These are phyloP conservation scores for Regulus satrapa DNA, from an alignment of 2,113 vertebrate species.

Conservation along the genomic window DNA sequence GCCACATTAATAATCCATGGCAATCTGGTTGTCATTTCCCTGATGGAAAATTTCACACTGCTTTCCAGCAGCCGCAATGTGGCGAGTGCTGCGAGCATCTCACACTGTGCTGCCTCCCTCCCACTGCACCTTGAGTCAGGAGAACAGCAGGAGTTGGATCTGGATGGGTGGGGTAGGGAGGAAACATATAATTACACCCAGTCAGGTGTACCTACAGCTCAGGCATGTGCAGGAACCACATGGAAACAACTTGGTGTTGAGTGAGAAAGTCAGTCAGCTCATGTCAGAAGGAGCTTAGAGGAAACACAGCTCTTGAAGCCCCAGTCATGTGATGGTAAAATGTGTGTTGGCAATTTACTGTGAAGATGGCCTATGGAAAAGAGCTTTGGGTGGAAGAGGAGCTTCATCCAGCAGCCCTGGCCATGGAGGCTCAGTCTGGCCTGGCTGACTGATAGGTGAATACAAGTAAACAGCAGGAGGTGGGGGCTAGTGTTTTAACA, in stretches of 20 bases:
- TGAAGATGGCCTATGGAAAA: not conserved
- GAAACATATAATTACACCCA: not conserved
- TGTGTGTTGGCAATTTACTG: not conserved
- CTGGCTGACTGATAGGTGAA: not conserved
- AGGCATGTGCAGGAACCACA: not conserved
- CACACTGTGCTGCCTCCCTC: not conserved
- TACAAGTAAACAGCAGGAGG: not conserved
- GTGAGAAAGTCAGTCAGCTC: not conserved
- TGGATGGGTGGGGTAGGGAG: not conserved
- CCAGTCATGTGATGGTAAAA: not conserved
- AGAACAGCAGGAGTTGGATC: not conserved
- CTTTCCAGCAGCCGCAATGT: not conserved
- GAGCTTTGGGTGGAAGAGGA: not conserved
- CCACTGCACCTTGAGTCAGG: not conserved
- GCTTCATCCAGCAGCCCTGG: not conserved
- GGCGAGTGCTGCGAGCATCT: not conserved
- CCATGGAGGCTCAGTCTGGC: not conserved
- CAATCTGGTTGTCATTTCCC: constrained; percentile 41
- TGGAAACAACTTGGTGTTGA: not conserved
- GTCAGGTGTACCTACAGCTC: not conserved
- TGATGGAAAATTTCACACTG: constrained; percentile 42
- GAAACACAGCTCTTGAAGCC: not conserved
- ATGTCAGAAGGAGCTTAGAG: not conserved
- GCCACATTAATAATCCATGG: constrained; percentile 29
- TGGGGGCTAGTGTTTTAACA: not conserved